Conservation (phyloP, 92 coral and sea anemone genomes). For the Zoanthus gigantus region DNA sequence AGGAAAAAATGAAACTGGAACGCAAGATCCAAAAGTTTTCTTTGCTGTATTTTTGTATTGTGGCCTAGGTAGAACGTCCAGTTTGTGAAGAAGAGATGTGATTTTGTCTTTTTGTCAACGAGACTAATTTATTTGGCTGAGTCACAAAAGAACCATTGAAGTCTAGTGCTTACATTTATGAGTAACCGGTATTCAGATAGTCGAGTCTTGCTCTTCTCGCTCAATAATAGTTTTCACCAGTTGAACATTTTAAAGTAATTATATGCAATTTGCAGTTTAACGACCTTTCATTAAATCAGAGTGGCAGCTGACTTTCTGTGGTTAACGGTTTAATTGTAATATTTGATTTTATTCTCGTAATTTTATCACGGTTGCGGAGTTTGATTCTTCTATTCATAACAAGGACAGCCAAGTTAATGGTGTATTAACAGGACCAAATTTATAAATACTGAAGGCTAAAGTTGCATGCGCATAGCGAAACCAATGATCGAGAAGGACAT, state of each 20-base stretch:
- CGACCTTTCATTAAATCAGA: not conserved
- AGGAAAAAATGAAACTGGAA: not conserved
- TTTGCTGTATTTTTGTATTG: not conserved
- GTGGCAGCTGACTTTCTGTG: slow-evolving; percentile 8
- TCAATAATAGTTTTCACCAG: not conserved
- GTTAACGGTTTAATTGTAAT: not conserved
- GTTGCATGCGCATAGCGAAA: slow-evolving; percentile 18
- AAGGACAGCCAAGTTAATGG: not conserved
- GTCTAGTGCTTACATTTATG: not conserved
- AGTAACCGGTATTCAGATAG: not conserved
- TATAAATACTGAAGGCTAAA: not conserved
- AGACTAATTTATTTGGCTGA: not conserved
- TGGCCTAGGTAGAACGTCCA: not conserved
- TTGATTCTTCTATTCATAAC: not conserved
- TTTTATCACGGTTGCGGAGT: slow-evolving; percentile 22
- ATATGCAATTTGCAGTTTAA: not conserved
- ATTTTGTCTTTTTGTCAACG: not conserved
- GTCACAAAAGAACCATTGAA: not conserved
- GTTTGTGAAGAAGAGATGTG: not conserved
- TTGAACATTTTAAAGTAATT: slow-evolving; percentile 10
- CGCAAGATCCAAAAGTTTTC: not conserved
- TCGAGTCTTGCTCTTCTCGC: not conserved
- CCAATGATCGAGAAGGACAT: slow-evolving; percentile 12
- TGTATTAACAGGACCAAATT: slow-evolving; percentile 5
- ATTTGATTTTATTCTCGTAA: not conserved